Percentiles rank a stretch among this genome's conserved stretches.
phyloP scores from a whole-genome alignment of 2,113 vertebrate genomes.

The Hippocampus zosterae region DNA sequence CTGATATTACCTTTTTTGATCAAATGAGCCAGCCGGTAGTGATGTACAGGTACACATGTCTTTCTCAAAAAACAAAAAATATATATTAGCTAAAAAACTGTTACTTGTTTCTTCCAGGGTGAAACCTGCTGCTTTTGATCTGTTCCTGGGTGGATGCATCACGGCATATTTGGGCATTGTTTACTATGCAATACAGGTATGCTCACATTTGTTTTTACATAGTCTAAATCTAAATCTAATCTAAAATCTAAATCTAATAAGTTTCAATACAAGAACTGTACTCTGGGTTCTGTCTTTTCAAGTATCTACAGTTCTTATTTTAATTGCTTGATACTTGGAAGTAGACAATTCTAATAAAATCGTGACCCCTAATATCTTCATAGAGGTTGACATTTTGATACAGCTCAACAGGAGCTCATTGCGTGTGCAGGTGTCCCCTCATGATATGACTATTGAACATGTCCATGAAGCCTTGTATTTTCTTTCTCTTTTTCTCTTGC shows the following conservation, averaged over 20 bases:
- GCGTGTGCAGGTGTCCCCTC: background rate
- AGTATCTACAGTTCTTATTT: background rate
- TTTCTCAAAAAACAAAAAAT: background rate
- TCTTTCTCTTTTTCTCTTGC: slow-evolving; percentile 31
- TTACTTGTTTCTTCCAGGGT: slow-evolving; percentile 55
- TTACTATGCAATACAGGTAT: slow-evolving; percentile 72
- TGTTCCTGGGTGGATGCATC: slow-evolving; percentile 75
- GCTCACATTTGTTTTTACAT: background rate
- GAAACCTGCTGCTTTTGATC: slow-evolving; percentile 77
- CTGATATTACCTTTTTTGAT: slow-evolving; percentile 75
- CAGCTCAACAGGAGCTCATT: background rate
- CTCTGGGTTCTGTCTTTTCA: background rate
- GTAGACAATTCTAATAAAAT: background rate
- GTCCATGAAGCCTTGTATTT: background rate
- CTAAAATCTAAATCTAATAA: too few species aligned
- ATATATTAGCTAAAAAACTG: background rate
- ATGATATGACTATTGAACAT: background rate
- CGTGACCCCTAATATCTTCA: background rate
- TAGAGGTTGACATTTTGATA: background rate
- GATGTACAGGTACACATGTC: slow-evolving; percentile 70
- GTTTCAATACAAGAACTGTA: background rate
- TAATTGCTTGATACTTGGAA: background rate
- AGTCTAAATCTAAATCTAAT: too few species aligned
- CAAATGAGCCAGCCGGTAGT: slow-evolving; percentile 74
- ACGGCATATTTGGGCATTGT: slow-evolving; percentile 71